These are phyloP conservation scores for Mustela lutreola DNA, from an alignment of 2,113 vertebrate genomes.

Conservation along the genomic window DNA sequence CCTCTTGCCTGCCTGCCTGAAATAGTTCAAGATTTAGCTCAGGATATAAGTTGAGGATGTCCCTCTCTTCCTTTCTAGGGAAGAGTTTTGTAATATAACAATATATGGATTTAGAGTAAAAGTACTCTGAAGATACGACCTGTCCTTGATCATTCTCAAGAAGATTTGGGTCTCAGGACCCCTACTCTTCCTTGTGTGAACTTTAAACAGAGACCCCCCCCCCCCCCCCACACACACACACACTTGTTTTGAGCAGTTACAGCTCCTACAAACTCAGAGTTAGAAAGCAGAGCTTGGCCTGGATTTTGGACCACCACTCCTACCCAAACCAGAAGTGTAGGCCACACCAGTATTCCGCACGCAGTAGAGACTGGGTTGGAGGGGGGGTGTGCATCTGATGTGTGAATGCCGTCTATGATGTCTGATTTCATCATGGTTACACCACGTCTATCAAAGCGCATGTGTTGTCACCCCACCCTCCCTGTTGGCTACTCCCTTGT, in stretches of 20 bases:
- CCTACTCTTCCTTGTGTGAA: background rate
- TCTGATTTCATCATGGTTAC: background rate
- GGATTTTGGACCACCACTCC: background rate
- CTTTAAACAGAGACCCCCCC: background rate
- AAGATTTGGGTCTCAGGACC: background rate
- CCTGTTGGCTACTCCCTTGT: background rate
- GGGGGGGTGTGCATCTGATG: background rate
- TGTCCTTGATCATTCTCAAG: background rate
- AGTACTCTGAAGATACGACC: background rate
- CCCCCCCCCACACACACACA: too few species aligned
- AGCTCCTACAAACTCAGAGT: background rate
- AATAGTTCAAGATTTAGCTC: background rate
- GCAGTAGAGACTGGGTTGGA: background rate
- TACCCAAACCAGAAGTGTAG: background rate
- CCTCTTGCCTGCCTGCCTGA: background rate
- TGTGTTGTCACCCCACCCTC: background rate
- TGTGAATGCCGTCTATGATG: background rate
- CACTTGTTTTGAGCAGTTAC: background rate
- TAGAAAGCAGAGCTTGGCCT: background rate
- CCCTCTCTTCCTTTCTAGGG: background rate
- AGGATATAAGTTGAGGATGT: too few species aligned
- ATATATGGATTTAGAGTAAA: background rate
- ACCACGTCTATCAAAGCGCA: background rate
- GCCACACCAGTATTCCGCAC: background rate
- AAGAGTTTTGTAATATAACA: background rate